phyloP scores from a whole-genome alignment of 2,113 vertebrate genomes.

The Syrrhaptes paradoxus region DNA sequence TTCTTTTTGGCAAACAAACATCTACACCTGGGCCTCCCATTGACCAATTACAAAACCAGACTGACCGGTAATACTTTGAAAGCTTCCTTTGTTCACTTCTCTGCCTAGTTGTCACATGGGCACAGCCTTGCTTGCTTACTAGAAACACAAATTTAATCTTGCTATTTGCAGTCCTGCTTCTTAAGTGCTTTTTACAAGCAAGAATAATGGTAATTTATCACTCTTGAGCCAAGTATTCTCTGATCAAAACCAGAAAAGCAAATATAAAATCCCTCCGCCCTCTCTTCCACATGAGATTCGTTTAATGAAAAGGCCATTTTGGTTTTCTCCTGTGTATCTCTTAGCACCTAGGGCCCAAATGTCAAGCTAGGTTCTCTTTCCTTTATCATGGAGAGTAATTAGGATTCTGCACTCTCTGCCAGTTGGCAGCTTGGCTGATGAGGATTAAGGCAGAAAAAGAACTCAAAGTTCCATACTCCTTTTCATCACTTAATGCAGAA shows the following conservation, averaged over 20 bases:
- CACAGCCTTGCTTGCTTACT: not conserved
- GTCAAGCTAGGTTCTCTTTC: not conserved
- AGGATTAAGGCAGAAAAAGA: not conserved
- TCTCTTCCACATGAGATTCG: not conserved
- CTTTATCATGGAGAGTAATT: not conserved
- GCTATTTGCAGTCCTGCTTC: not conserved
- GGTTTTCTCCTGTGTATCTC: not conserved
- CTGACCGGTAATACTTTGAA: not conserved
- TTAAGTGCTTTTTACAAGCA: not conserved
- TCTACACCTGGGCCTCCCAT: not conserved
- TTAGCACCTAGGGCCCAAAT: not conserved
- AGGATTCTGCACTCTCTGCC: not conserved
- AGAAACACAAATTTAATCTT: not conserved
- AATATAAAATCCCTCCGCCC: not conserved
- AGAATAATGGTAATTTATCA: not conserved
- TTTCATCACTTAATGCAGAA: not conserved
- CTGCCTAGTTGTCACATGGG: not conserved
- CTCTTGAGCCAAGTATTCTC: not conserved
- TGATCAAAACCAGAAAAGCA: not conserved
- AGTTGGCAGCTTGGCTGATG: not conserved
- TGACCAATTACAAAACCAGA: not conserved
- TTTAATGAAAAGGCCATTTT: not conserved
- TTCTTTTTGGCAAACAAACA: not conserved
- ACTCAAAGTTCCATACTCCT: not conserved
- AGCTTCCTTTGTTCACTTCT: not conserved